Conservation (phyloP, 2,797 vertebrate species). For the Tiaroga cobitis region DNA sequence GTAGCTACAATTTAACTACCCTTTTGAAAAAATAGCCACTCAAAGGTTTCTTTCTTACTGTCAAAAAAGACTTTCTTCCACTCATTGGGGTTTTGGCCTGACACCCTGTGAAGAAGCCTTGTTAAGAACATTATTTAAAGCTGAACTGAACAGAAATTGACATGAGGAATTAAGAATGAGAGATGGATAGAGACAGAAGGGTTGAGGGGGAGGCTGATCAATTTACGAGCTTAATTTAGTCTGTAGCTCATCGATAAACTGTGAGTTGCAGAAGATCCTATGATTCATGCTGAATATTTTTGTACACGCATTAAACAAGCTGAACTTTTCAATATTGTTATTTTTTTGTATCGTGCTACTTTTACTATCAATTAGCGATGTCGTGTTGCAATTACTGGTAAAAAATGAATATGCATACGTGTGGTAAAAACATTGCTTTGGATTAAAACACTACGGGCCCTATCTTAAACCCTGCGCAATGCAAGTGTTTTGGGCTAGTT, state of each 20-base stretch:
- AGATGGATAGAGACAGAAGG: slow-evolving; percentile 9
- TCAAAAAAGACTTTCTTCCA: background rate
- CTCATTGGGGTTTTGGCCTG: background rate
- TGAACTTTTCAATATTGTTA: background rate
- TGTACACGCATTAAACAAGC: background rate
- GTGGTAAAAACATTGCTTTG: background rate
- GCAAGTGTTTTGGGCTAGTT: too few species aligned
- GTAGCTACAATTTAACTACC: background rate
- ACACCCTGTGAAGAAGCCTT: background rate
- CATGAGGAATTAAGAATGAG: background rate
- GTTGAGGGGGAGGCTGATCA: slow-evolving; percentile 5
- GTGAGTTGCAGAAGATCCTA: background rate
- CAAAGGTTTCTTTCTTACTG: background rate
- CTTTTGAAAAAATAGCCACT: background rate
- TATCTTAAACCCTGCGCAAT: too few species aligned
- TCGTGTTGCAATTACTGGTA: background rate
- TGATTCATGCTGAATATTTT: background rate
- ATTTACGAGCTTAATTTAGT: slow-evolving; percentile 14
- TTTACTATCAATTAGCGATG: background rate
- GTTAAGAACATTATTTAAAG: background rate
- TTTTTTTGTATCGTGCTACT: background rate
- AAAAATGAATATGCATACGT: background rate
- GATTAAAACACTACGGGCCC: background rate
- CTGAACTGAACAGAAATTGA: background rate
- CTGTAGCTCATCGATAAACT: background rate